Evolutionary conservation across 2,888 invertebrate species (phyloP).

Genomic region (Papilio elwesi): DNA sequence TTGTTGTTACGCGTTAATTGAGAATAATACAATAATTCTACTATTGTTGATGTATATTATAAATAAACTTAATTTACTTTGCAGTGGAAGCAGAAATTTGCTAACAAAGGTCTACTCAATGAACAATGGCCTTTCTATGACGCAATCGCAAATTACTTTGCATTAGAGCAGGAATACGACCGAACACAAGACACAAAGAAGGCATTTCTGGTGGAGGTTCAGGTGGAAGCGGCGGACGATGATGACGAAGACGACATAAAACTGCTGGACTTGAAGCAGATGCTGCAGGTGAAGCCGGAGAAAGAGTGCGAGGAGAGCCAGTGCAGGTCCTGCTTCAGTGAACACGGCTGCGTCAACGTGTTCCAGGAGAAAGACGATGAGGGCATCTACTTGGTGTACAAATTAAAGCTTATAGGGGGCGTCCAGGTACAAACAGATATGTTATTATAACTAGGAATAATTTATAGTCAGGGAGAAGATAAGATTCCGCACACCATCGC

Average conservation of each 20-base stretch:
- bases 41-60: neutral
- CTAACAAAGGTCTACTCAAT: conserved; percentile 70
- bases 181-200: conserved; percentile 44
- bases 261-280: conserved; percentile 70
- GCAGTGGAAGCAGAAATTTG: conserved; percentile 78
- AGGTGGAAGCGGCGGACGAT: conserved; percentile 53
- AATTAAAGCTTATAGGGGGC: conserved; percentile 65
- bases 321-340: conserved; percentile 67
- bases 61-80: conserved; percentile 40
- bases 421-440: conserved; percentile 59
- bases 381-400: conserved; percentile 65
- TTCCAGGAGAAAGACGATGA: conserved; percentile 62
- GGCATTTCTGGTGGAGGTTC: neutral
- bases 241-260: conserved; percentile 76
- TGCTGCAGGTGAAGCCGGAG: conserved; percentile 62
- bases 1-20: too few relatives aligned
- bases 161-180: conserved; percentile 47
- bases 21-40: too few relatives aligned
- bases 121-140: conserved; percentile 78
- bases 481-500: too few relatives aligned
- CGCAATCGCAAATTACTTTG: conserved; percentile 63
- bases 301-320: conserved; percentile 54
- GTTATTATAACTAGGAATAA: too few relatives aligned
- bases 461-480: too few relatives aligned
- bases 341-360: conserved; percentile 65